Evolutionary conservation across 2,888 invertebrate genomes (phyloP), one percentile per base, ranked within the genome.

Genomic region (Nyleta sp.): DNA sequence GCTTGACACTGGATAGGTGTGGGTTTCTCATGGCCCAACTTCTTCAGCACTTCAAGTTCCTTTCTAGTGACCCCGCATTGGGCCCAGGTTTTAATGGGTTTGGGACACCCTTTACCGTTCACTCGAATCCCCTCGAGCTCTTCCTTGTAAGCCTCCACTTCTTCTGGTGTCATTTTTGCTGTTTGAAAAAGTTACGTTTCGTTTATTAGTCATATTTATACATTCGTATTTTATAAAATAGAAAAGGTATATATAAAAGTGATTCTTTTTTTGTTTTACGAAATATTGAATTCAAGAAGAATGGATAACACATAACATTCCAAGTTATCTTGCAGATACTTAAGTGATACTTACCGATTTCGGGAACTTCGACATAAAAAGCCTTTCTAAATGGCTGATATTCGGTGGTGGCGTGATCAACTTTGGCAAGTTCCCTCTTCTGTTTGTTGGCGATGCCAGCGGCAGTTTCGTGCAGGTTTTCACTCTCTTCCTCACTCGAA

Each of bases 1-100:
- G 99, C 99, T 91, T 99, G 99, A 64, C 97, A 95, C 91, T 99
- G 99, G 86, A 99, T 99, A 0, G 99, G 99, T 0, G 99, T 99
- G 0, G 99, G 99, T 91, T 98, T 99, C 85, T 98, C 98, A 91
- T 98, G 99, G 72, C 94, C 94, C 71, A 95, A 93, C 91, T 95
- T 97, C 90, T 97, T 98, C 70, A 99, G 91, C 81, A 96, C 94
- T 85, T 98, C 98, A 91, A 99, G 92, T 89, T 99, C 97, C 89
- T 98, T 98, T 89, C 97, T 97, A 78, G 97, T 97, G 17, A 99
- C 97, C 4, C 99, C 99, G 89, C 98, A 98, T 86, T 99, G 99
- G 0, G 99, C 98, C 99, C 99, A 99, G 0, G 95, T 95, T 91
- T 95, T 96, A 75, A 99, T 97, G 0, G 96, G 96, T 88, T 97